Evolutionary conservation across 1,140 invertebrate species (phyloP), one percentile per base, ranked within the genome.

Genomic region (Drosophila tropicalis): DNA sequence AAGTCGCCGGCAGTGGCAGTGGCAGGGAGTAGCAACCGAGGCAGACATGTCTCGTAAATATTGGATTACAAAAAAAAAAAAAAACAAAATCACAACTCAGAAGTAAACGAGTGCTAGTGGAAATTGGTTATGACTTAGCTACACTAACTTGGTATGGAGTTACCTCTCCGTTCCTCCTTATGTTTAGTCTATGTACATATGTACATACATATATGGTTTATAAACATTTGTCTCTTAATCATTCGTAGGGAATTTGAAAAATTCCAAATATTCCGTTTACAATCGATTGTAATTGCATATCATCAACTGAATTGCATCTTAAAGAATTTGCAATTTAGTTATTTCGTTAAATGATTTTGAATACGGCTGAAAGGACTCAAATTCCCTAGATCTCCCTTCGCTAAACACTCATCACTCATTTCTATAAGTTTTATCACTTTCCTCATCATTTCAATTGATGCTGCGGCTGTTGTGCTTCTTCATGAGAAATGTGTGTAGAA

Each of bases 181-280:
- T 84, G 77, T 84, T 84, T 85, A 85, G 81, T 85, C 81, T 84
- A n/a, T n/a, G n/a, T n/a, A n/a, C n/a, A n/a, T n/a, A n/a, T n/a
- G n/a, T n/a, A n/a, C n/a, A n/a, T n/a, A 22, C 19, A 22, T 22
- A 85, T 55, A 63, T 29, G 34, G 36, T 13, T 39, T 39, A 39
- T 39, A 39, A 39, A 39, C 36, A 13, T 13, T 39, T 39, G 4
- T 13, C 12, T n/a, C 2, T 10, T 29, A 5, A 29, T 0, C 25
- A 29, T 29, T 29, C 25, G 34, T 9, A n/a, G 22, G 22, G 22
- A 25, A 25, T 4, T 4, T 4, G 10, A 36, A 36, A 36, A 36
- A 36, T 36, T 36, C 34, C 34, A 3, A 9, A 36, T 36, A 36
- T 29, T 29, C 5, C 29, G 5, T 29, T 29, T 29, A 29, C 25